Conservation (phyloP, 2,888 invertebrate species). For the Cetonia aurata region DNA sequence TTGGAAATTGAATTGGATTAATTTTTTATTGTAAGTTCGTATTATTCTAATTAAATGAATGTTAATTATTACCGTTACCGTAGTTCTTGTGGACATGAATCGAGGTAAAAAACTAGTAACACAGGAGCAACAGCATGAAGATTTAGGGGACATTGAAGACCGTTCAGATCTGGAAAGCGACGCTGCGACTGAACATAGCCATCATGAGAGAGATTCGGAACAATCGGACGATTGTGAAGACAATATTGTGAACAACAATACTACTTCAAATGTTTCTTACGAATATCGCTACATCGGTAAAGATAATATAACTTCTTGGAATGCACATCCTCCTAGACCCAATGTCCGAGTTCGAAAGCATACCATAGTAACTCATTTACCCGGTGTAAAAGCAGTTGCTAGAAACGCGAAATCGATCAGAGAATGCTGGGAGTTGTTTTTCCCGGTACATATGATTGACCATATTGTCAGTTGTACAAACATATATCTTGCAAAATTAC, state of each 20-base stretch:
- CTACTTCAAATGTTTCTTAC: background rate
- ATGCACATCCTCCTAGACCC: background rate
- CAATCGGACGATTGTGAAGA: constrained; percentile 5
- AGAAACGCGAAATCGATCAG: too few relatives aligned
- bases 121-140: too few relatives aligned
- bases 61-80: background rate
- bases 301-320: constrained; percentile 11
- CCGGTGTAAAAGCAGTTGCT: too few relatives aligned
- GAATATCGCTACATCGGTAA: background rate
- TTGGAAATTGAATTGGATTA: too few relatives aligned
- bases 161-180: too few relatives aligned
- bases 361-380: too few relatives aligned
- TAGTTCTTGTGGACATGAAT: background rate
- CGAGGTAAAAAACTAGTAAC: too few relatives aligned
- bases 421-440: too few relatives aligned
- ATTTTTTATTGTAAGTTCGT: background rate
- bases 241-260: background rate
- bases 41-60: background rate
- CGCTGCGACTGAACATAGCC: background rate
- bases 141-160: too few relatives aligned
- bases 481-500: too few relatives aligned
- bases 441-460: too few relatives aligned
- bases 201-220: background rate
- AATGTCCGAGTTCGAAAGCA: constrained; percentile 10
- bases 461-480: too few relatives aligned